Percentiles rank a stretch among this genome's conserved stretches.
Conservation (phyloP, 2,797 vertebrate genomes). For the Spheniscus humboldti region DNA sequence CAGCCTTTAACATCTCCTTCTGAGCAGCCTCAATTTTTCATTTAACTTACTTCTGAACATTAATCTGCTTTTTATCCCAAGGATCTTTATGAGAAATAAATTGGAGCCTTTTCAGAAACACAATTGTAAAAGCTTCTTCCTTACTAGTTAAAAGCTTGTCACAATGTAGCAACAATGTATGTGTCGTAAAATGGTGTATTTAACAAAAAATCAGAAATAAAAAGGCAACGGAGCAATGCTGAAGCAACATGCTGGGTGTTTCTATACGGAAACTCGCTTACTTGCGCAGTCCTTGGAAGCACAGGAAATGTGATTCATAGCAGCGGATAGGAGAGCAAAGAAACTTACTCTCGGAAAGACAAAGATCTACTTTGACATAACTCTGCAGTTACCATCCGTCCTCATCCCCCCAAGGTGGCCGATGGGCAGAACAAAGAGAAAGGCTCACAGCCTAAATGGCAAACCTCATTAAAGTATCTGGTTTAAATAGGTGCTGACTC, state of each 20-base stretch:
- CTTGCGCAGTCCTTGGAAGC: not conserved
- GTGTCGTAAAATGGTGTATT: not conserved
- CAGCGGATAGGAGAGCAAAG: not conserved
- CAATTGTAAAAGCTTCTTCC: conserved; percentile 23
- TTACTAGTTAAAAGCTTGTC: conserved; percentile 49
- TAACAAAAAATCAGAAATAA: not conserved
- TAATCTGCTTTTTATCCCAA: conserved; percentile 64
- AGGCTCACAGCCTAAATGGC: not conserved
- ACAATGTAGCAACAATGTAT: not conserved
- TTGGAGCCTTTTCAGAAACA: conserved; percentile 44
- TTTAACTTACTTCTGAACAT: conserved; percentile 59
- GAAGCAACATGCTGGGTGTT: not conserved
- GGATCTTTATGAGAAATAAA: conserved; percentile 55
- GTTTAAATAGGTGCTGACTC: not conserved
- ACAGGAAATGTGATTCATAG: not conserved
- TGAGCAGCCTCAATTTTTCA: conserved; percentile 45
- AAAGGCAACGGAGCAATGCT: not conserved
- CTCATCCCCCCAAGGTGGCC: not conserved
- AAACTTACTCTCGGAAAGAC: not conserved
- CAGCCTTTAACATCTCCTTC: conserved; percentile 45
- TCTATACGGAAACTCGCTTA: not conserved
- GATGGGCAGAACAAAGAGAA: not conserved
- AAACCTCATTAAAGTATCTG: not conserved
- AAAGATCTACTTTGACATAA: not conserved
- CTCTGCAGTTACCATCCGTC: not conserved